Conservation (phyloP, 2,797 vertebrate species). For the Tauraco hartlaubi region DNA sequence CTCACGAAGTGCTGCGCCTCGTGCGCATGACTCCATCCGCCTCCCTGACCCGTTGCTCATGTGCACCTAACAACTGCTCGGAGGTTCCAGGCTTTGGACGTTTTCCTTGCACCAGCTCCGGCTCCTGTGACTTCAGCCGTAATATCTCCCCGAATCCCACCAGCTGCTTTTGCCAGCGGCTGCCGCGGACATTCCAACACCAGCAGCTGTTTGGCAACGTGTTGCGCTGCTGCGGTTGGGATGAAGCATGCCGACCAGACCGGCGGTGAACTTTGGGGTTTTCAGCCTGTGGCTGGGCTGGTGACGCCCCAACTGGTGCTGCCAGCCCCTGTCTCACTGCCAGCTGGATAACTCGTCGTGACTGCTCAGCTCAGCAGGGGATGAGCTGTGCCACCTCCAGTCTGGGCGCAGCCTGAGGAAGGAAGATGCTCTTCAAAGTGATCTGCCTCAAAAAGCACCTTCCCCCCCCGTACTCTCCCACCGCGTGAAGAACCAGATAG, state of each 20-base stretch:
- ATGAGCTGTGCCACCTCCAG: background rate
- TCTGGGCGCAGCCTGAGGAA: background rate
- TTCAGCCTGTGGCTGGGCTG: background rate
- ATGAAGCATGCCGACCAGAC: background rate
- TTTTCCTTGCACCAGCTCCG: slow-evolving; percentile 21
- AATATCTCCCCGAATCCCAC: background rate
- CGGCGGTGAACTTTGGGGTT: background rate
- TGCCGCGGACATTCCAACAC: background rate
- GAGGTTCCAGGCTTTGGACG: background rate
- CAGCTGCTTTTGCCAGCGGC: background rate
- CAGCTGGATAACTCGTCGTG: background rate
- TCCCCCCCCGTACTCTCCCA: background rate
- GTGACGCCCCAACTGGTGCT: background rate
- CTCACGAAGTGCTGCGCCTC: background rate
- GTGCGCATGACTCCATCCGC: background rate
- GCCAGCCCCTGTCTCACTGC: background rate
- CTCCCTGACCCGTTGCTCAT: background rate
- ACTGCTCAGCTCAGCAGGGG: background rate
- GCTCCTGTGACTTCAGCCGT: background rate
- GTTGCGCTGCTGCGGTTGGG: background rate
- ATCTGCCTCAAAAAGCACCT: background rate
- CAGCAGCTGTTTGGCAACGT: background rate
- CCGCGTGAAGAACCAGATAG: fast-evolving
- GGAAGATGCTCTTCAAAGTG: background rate
- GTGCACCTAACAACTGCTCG: background rate